Conservation (phyloP, 2,888 invertebrate genomes). For the Agonopterix heracliana region DNA sequence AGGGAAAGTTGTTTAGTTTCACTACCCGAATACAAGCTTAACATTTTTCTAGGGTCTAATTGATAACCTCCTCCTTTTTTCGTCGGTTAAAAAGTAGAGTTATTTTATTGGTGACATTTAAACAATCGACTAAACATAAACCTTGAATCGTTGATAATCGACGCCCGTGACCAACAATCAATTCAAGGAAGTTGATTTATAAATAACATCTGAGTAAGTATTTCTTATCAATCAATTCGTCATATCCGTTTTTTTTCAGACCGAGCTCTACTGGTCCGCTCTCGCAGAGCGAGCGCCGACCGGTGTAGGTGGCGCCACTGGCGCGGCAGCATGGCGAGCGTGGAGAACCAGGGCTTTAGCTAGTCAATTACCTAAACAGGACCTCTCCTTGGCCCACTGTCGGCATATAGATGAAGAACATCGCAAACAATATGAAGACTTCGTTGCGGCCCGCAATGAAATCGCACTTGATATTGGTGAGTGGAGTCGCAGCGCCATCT, state of each 20-base stretch:
- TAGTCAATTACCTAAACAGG: constrained; percentile 95
- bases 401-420: constrained; percentile 87
- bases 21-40: no score
- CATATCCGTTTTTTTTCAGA: constrained; percentile 70
- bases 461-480: constrained; percentile 95
- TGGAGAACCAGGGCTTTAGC: constrained; percentile 79
- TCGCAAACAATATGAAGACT: constrained; percentile 92
- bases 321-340: constrained; percentile 58
- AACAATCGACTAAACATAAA: no score
- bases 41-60: no score
- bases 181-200: no score
- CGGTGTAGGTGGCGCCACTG: constrained; percentile 53
- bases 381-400: constrained; percentile 92
- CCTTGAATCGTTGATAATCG: no score
- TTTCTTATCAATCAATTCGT: no score
- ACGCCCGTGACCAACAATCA: no score
- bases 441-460: constrained; percentile 95
- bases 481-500: constrained; percentile 23
- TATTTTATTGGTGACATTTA: no score
- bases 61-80: no score
- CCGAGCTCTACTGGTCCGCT: constrained; percentile 94
- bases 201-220: no score
- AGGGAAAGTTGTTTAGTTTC: no score
- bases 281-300: constrained; percentile 82
- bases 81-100: no score